A percentile compares a stretch with the other conserved stretches of the same genome.
phyloP scores from a whole-genome alignment of 2,113 vertebrate genomes.

The Forbesichthys agassizii region DNA sequence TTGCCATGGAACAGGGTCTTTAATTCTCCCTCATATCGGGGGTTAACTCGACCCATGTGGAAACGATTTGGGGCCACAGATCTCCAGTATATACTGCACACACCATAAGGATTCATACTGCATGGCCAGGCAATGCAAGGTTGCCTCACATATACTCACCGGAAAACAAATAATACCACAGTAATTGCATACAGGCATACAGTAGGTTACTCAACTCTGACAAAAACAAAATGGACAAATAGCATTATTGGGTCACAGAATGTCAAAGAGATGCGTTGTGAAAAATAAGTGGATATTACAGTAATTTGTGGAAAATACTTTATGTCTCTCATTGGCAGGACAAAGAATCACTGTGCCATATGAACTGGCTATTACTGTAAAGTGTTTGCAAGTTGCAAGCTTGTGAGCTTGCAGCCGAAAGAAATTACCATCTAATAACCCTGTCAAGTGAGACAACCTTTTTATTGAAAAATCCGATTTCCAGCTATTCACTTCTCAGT shows the following conservation, averaged over 20 bases:
- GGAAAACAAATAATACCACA: constrained; percentile 30
- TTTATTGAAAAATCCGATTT: constrained; percentile 34
- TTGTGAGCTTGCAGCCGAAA: constrained; percentile 5
- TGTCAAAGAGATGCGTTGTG: constrained; percentile 38
- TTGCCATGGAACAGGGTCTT: constrained; percentile 29
- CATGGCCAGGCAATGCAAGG: constrained; percentile 37
- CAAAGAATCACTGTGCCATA: constrained; percentile 44
- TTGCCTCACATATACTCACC: constrained; percentile 41
- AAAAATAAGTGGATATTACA: constrained; percentile 34
- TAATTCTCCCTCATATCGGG: constrained; percentile 3
- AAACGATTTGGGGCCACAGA: constrained; percentile 40
- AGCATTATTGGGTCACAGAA: constrained; percentile 12
- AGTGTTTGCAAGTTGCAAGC: constrained; percentile 5
- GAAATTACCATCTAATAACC: constrained; percentile 22
- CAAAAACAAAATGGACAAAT: constrained; percentile 56
- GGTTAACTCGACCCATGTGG: constrained; percentile 51
- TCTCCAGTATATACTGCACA: constrained; percentile 22
- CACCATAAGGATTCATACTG: constrained; percentile 26
- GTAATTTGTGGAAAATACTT: constrained; percentile 38
- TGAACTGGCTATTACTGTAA: constrained; percentile 4
- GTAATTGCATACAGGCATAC: constrained; percentile 46
- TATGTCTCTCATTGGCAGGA: constrained; percentile 43
- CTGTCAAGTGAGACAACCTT: constrained; percentile 19
- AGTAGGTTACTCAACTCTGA: constrained; percentile 34
- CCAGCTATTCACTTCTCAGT: constrained; percentile 16